phyloP scores from a whole-genome alignment of 2,888 invertebrate genomes.

The Omphaloscelis lunosa region DNA sequence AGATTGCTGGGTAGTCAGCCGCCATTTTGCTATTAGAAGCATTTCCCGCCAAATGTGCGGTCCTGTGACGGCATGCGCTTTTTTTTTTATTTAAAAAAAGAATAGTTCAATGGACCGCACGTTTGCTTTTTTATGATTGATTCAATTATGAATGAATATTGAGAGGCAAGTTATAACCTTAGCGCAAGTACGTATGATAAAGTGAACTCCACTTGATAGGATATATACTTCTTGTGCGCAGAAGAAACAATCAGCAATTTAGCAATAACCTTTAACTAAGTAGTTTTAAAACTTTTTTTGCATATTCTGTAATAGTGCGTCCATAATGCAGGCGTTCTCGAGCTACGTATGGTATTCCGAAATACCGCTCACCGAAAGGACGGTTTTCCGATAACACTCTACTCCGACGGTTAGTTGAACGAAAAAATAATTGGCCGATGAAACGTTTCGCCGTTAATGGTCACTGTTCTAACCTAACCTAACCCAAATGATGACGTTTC shows the following conservation, averaged over 20 bases:
- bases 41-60: constrained; percentile 57
- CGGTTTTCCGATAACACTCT: too few relatives aligned
- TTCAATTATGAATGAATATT: constrained; percentile 24
- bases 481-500: too few relatives aligned
- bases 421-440: too few relatives aligned
- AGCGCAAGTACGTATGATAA: neutral
- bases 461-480: too few relatives aligned
- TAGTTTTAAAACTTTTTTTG: too few relatives aligned
- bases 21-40: constrained; percentile 53
- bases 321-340: neutral
- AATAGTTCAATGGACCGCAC: constrained; percentile 13
- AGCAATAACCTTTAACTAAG: neutral
- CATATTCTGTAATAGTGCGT: too few relatives aligned
- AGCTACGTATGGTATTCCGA: too few relatives aligned
- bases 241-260: neutral
- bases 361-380: too few relatives aligned
- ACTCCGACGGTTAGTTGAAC: too few relatives aligned
- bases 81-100: constrained; percentile 21
- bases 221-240: neutral
- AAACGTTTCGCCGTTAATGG: too few relatives aligned
- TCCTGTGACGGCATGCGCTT: constrained; percentile 28
- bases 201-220: neutral
- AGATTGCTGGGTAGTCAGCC: constrained; percentile 31
- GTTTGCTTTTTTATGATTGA: constrained; percentile 2
- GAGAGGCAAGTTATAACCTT: neutral